These are phyloP conservation scores for Ormyrus thymus DNA, from an alignment of 2,888 invertebrate genomes.

Conservation along the genomic window DNA sequence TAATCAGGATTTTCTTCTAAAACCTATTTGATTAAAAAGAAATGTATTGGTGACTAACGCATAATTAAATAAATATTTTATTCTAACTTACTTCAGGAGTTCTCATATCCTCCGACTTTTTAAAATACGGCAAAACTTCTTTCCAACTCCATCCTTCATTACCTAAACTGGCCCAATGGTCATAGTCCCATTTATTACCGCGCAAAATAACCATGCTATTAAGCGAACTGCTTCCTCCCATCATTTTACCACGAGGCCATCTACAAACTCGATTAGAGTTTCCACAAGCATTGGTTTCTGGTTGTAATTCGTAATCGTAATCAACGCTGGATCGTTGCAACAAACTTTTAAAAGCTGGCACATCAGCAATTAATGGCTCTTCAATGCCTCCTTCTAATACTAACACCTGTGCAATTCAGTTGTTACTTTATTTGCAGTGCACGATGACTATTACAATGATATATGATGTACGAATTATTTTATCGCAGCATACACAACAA, in stretches of 20 bases:
- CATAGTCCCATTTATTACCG: constrained; percentile 77
- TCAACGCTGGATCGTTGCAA: background rate
- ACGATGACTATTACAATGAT: too few relatives aligned
- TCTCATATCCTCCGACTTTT: constrained; percentile 74
- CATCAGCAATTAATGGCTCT: constrained; percentile 1
- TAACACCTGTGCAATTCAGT: background rate
- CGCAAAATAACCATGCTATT: constrained; percentile 66
- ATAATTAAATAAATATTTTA: too few relatives aligned
- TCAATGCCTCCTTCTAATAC: constrained; percentile 10
- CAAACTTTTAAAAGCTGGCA: background rate
- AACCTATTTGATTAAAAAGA: too few relatives aligned
- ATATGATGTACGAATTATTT: too few relatives aligned
- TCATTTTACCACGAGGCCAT: background rate
- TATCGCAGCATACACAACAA: too few relatives aligned
- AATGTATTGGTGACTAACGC: too few relatives aligned
- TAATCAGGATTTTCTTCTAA: constrained; percentile 63
- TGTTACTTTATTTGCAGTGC: too few relatives aligned
- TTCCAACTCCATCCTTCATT: constrained; percentile 76
- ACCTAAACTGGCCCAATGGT: constrained; percentile 77
- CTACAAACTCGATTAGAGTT: background rate
- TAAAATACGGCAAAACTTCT: constrained; percentile 73
- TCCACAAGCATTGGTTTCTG: background rate
- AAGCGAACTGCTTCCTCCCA: constrained; percentile 5
- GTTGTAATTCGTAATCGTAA: background rate
- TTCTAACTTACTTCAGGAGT: constrained; percentile 23